Percentiles rank a stretch among this genome's conserved stretches.
Conservation (phyloP, 1,140 invertebrate species). For the Cydia splendana region DNA sequence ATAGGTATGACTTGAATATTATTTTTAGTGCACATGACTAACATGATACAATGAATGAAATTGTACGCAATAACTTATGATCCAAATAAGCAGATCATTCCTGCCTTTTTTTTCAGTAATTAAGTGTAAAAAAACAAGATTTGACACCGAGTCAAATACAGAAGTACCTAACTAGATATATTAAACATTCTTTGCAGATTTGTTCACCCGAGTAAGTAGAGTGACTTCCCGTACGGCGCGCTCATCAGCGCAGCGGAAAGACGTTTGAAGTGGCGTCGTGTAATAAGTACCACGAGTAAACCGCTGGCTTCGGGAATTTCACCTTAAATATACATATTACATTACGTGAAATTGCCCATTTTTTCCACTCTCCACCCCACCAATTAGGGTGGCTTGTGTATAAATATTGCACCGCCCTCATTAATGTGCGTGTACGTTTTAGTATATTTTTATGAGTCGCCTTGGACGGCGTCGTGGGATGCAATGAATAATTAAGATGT, state of each 20-base stretch:
- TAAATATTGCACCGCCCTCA: conserved; percentile 78
- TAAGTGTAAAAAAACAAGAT: background rate
- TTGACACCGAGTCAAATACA: background rate
- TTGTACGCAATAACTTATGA: too few relatives aligned
- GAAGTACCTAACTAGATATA: background rate
- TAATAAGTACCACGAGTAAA: conserved; percentile 74
- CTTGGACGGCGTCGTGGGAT: conserved; percentile 63
- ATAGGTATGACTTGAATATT: too few relatives aligned
- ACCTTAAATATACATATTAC: conserved; percentile 80
- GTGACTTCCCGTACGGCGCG: conserved; percentile 46
- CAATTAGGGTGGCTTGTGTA: conserved; percentile 78
- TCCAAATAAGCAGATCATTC: too few relatives aligned
- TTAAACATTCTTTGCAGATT: background rate
- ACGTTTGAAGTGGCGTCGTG: conserved; percentile 74
- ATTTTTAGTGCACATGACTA: too few relatives aligned
- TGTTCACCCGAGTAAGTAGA: conserved; percentile 49
- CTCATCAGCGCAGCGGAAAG: conserved; percentile 55
- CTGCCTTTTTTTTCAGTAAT: background rate
- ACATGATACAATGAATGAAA: too few relatives aligned
- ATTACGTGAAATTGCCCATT: conserved; percentile 80
- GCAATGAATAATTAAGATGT: conserved; percentile 77
- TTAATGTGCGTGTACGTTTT: conserved; percentile 78
- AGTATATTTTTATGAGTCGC: conserved; percentile 71
- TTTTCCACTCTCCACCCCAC: conserved; percentile 80
- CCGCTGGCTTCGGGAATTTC: conserved; percentile 65